Percentiles rank a stretch among this genome's conserved stretches.
Conservation (phyloP, 2,888 invertebrate species). For the Ypsolopha scabrella region DNA sequence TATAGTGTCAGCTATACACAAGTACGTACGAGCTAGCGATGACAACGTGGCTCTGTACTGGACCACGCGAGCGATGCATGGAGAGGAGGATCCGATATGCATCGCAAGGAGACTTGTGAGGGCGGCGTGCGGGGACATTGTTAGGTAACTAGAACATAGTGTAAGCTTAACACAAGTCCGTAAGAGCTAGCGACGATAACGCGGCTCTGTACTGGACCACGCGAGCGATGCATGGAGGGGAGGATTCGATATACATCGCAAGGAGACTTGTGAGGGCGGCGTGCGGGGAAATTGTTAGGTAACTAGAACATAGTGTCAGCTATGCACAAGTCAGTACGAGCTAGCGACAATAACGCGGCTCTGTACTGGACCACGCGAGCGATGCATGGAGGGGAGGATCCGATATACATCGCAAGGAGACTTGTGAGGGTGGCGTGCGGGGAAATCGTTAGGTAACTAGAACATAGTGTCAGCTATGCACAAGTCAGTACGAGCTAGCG, state of each 20-base stretch:
- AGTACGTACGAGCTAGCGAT: constrained; percentile 77
- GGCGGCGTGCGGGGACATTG: constrained; percentile 84
- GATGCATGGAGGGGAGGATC: constrained; percentile 84
- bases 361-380: constrained; percentile 84
- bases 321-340: constrained; percentile 85
- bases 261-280: constrained; percentile 80
- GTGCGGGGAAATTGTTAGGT: constrained; percentile 83
- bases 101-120: constrained; percentile 81
- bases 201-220: background rate
- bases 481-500: constrained; percentile 84
- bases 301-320: constrained; percentile 88
- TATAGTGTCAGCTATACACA: constrained; percentile 84
- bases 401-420: constrained; percentile 80
- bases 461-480: constrained; percentile 86
- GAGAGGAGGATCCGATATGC: constrained; percentile 84
- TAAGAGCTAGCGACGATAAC: constrained; percentile 64
- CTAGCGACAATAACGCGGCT: constrained; percentile 83
- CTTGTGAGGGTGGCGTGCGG: constrained; percentile 82
- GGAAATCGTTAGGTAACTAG: constrained; percentile 84
- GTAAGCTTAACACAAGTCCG: constrained; percentile 86
- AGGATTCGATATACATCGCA: constrained; percentile 83
- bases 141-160: constrained; percentile 77
- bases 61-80: constrained; percentile 32
- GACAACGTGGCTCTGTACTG: background rate
- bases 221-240: constrained; percentile 70